Base-by-base conservation (phyloP, 2,113 vertebrate genomes). In the Himantopus leucocephalus region DNA sequence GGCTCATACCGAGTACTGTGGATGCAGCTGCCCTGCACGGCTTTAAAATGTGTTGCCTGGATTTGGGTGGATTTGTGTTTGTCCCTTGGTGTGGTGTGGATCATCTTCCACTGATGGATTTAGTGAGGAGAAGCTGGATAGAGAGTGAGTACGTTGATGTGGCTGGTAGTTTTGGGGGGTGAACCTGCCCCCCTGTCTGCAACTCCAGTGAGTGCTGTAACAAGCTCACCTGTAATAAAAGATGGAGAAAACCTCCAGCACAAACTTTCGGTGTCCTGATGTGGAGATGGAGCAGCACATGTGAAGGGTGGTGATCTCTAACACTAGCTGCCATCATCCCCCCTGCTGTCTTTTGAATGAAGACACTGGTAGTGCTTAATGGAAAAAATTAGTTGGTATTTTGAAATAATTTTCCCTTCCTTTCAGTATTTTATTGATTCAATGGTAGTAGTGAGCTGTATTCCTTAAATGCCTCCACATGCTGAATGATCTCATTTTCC, bases 401-500 rank as follows among this genome's bases (percentile, higher is more conserved):
- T 90, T 67, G 34, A 80, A 74, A 56, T 55, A 14, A 37, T 84
- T 94, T 93, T 67, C 18, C 20, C 21, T 88, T 78, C 1, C 7
- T 74, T 85, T 74, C 43, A 72, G 29, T 67, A 2, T 88, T 90
- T 85, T 77, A 55, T 94, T 78, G 85, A 72, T 91, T 81, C n/a
- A 74, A 2, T 71, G 48, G 15, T 84, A 68, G 39, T 84, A 93
- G 83, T 78, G 91, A 92, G 48, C 63, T 94, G 62, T 94, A 47
- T 86, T 95, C 59, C 91, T 12, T 94, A 91, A 93, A 67, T 93
- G 67, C 41, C 68, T 94, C 52, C 91, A 94, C 60, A 92, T 76
- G 45, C 90, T 79, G 81, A 80, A 92, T 80, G 82, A 95, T 92
- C 88, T 96, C 60, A 92, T 95, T 84, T 94, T 92, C 73, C 52